phyloP scores from a whole-genome alignment of 2,797 vertebrate species.

The Simalia tracyae region DNA sequence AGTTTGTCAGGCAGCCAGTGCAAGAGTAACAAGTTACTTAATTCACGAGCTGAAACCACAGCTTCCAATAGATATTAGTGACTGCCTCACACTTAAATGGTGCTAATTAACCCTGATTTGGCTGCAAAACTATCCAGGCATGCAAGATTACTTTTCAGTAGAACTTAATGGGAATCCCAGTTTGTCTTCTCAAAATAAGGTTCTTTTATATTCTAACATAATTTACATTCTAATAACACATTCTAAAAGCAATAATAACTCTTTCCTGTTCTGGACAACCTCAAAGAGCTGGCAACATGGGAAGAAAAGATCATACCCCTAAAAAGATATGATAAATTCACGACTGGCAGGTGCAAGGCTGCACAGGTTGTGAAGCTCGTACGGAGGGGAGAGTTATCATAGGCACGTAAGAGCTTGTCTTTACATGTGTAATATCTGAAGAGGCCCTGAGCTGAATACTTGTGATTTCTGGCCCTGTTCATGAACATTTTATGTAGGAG shows the following conservation, averaged over 20 bases:
- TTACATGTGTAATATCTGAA: background rate
- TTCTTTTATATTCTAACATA: background rate
- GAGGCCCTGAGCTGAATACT: background rate
- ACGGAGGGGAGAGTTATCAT: background rate
- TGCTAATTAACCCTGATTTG: background rate
- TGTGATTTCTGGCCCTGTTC: constrained; percentile 18
- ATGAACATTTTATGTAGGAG: background rate
- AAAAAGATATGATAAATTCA: background rate
- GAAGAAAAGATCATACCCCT: background rate
- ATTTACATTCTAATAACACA: background rate
- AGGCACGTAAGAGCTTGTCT: background rate
- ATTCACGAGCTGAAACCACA: background rate
- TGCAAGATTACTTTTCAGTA: background rate
- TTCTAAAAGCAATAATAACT: background rate
- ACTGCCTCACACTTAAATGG: background rate
- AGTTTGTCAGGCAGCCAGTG: background rate
- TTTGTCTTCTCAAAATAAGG: background rate
- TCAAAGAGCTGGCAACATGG: background rate
- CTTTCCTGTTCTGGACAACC: background rate
- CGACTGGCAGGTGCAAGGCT: background rate
- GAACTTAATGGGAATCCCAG: background rate
- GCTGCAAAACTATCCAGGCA: background rate
- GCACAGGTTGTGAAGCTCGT: background rate
- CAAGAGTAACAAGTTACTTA: background rate
- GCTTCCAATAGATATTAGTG: background rate